Conservation (phyloP, 2,113 vertebrate genomes). For the Smithornis capensis region DNA sequence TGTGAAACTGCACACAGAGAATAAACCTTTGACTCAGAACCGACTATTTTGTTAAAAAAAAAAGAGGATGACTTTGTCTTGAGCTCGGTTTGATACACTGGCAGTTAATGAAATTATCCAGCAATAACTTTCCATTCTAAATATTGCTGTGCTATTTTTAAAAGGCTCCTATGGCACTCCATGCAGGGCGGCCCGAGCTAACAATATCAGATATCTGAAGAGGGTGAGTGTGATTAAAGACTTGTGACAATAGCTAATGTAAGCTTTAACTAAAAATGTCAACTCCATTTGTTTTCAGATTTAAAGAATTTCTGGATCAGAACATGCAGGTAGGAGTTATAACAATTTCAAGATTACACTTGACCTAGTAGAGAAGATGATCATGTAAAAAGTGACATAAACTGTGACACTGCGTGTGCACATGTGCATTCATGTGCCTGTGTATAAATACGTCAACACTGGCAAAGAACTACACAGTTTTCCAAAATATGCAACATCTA, state of each 20-base stretch:
- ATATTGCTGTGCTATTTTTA: slow-evolving; percentile 66
- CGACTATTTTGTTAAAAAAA: slow-evolving; percentile 47
- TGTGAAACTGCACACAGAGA: slow-evolving; percentile 67
- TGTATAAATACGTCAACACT: background rate
- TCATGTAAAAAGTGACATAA: slow-evolving; percentile 40
- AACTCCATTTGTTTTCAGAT: slow-evolving; percentile 63
- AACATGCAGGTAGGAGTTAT: slow-evolving; percentile 26
- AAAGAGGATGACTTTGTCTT: slow-evolving; percentile 51
- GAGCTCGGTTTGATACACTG: slow-evolving; percentile 68
- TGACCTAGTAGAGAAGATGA: slow-evolving; percentile 49
- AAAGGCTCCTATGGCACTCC: slow-evolving; percentile 57
- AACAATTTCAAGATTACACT: slow-evolving; percentile 65
- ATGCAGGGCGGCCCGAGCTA: background rate
- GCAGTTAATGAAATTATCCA: slow-evolving; percentile 67
- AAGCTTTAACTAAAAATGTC: slow-evolving; percentile 68
- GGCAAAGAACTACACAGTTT: background rate
- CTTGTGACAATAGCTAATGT: slow-evolving; percentile 58
- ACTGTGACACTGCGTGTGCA: background rate
- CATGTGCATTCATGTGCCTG: background rate
- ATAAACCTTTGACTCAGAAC: slow-evolving; percentile 71
- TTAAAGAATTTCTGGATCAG: slow-evolving; percentile 48
- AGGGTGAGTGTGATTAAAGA: slow-evolving; percentile 56
- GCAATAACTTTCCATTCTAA: slow-evolving; percentile 74
- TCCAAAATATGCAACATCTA: slow-evolving; percentile 52
- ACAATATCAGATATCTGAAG: slow-evolving; percentile 31